Conservation (phyloP, 2,113 vertebrate genomes). For the Sceloporus undulatus region DNA sequence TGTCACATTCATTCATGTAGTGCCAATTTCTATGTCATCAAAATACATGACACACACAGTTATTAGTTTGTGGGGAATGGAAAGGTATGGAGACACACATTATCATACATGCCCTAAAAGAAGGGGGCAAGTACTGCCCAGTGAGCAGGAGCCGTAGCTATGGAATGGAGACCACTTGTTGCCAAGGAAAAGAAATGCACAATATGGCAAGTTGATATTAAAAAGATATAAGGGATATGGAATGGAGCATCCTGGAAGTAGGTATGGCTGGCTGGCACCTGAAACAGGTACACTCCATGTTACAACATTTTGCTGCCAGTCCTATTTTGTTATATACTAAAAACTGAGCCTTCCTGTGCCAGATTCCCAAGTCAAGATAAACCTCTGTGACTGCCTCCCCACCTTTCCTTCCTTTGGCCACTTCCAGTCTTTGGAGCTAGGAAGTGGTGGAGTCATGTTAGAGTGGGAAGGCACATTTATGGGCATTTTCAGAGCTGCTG, state of each 20-base stretch:
- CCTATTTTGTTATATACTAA: not conserved
- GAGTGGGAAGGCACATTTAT: not conserved
- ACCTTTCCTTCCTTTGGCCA: not conserved
- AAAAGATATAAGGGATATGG: not conserved
- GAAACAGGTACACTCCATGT: not conserved
- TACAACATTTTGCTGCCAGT: not conserved
- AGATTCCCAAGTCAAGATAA: not conserved
- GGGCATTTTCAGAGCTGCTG: not conserved
- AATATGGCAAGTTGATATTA: too few species aligned
- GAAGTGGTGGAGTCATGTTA: not conserved
- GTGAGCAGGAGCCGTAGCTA: not conserved
- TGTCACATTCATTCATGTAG: not conserved
- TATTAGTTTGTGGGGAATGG: not conserved
- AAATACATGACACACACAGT: not conserved
- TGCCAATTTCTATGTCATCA: not conserved
- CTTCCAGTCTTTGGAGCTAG: not conserved
- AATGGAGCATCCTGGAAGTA: too few species aligned
- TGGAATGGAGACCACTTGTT: not conserved
- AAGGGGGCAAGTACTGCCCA: not conserved
- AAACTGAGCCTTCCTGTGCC: too few species aligned
- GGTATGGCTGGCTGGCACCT: not conserved
- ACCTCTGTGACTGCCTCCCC: not conserved
- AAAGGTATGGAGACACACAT: not conserved
- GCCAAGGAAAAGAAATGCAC: not conserved
- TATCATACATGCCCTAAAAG: not conserved